Conservation (phyloP, 2,797 vertebrate genomes). For the Danio albolineatus region DNA sequence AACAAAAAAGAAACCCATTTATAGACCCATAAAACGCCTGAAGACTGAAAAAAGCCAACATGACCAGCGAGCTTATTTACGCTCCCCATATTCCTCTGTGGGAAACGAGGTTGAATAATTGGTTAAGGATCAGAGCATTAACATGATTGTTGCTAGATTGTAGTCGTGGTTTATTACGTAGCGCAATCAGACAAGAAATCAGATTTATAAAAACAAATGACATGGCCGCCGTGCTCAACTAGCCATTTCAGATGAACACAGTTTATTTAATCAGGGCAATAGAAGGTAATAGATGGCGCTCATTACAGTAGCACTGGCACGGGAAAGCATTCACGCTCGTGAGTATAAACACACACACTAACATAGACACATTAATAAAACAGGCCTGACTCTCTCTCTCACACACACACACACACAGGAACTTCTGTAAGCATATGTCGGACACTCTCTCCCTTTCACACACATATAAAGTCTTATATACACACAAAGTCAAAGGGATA, state of each 20-base stretch:
- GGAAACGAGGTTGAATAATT: conserved; percentile 35
- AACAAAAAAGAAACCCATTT: conserved; percentile 33
- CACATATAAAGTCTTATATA: conserved; percentile 67
- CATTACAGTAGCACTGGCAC: conserved; percentile 64
- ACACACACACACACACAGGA: conserved; percentile 49
- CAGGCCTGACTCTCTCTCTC: conserved; percentile 11
- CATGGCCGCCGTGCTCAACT: conserved; percentile 58
- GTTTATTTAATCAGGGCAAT: conserved; percentile 59
- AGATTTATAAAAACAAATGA: conserved; percentile 52
- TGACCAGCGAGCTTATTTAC: conserved; percentile 8
- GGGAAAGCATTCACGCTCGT: conserved; percentile 54
- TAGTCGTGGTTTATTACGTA: conserved; percentile 52
- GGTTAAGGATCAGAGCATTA: conserved; percentile 42
- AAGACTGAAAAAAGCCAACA: conserved; percentile 29
- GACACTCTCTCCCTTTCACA: conserved; percentile 34
- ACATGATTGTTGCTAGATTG: conserved; percentile 31
- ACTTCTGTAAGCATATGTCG: conserved; percentile 53
- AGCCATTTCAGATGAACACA: conserved; percentile 62
- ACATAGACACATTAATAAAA: conserved; percentile 49
- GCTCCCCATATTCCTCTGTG: conserved; percentile 7
- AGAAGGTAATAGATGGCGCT: conserved; percentile 68
- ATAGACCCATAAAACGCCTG: not conserved
- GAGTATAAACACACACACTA: conserved; percentile 56
- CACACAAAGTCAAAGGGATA: conserved; percentile 65
- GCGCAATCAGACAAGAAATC: conserved; percentile 50